These are phyloP conservation scores for Parotia lawesii DNA, from an alignment of 2,113 vertebrate species.

Conservation along the genomic window DNA sequence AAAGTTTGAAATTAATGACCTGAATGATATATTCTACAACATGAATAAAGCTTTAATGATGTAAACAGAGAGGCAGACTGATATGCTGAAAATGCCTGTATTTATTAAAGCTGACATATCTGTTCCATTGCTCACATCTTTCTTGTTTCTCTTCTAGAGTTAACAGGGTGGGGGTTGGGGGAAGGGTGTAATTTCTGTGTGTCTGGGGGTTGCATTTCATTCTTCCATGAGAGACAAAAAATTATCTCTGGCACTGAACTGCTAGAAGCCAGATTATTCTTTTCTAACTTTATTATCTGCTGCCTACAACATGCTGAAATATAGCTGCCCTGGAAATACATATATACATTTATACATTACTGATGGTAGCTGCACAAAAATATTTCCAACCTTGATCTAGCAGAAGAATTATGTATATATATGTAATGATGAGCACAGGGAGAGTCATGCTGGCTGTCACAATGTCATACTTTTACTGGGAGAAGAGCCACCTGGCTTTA, in stretches of 20 bases:
- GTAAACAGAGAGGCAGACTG: background rate
- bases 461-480: background rate
- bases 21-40: background rate
- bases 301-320: background rate
- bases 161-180: rapidly evolving
- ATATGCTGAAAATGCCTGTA: background rate
- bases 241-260: background rate
- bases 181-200: background rate
- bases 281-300: background rate
- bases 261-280: background rate
- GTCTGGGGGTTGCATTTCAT: background rate
- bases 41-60: background rate
- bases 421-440: background rate
- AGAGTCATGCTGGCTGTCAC: background rate
- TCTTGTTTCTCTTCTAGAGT: background rate
- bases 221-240: background rate
- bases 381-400: background rate
- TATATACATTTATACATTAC: background rate
- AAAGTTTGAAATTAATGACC: background rate
- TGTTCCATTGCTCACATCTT: background rate
- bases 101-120: background rate
- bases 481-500: background rate
- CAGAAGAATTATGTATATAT: background rate
- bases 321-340: background rate
- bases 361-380: background rate